These are phyloP conservation scores for Pluvialis apricaria DNA, from an alignment of 2,113 vertebrate species.

Conservation along the genomic window DNA sequence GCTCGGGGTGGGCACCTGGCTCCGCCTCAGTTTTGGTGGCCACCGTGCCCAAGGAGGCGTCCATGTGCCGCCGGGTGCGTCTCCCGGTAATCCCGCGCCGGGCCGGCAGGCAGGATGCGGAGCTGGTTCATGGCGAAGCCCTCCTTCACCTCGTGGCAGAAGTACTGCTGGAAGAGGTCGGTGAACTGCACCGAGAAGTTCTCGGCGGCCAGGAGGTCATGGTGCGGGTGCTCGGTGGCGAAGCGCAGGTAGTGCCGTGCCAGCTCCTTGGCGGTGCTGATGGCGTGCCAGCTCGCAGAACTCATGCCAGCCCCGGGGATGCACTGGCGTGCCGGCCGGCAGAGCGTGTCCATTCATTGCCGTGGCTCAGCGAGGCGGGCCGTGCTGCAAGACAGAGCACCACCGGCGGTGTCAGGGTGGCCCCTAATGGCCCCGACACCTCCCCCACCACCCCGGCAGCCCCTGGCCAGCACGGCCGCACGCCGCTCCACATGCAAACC, in stretches of 20 bases:
- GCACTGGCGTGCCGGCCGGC: conserved; percentile 61
- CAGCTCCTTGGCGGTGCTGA: conserved; percentile 87
- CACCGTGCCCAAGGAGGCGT: conserved; percentile 50
- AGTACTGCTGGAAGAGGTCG: conserved; percentile 92
- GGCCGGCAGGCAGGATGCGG: conserved; percentile 73
- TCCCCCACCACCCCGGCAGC: fast-evolving
- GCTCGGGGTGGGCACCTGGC: conserved; percentile 51
- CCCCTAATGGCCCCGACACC: fast-evolving
- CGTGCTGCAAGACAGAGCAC: conserved; percentile 72
- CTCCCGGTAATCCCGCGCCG: conserved; percentile 88
- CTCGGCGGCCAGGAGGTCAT: conserved; percentile 87
- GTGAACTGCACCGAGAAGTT: conserved; percentile 91
- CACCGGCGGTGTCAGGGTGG: background rate
- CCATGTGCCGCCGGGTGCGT: conserved; percentile 65
- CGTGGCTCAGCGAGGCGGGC: conserved; percentile 80
- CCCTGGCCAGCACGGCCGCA: fast-evolving
- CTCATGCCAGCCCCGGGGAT: conserved; percentile 90
- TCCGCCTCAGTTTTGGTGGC: conserved; percentile 67
- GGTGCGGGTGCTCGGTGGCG: conserved; percentile 81
- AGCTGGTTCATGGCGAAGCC: conserved; percentile 68
- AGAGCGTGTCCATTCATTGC: conserved; percentile 95
- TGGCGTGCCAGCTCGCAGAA: conserved; percentile 95
- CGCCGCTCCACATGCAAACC: fast-evolving
- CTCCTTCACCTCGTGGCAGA: conserved; percentile 88
- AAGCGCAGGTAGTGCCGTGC: conserved; percentile 92